Evolutionary conservation across 2,113 vertebrate genomes (phyloP), one percentile per base, ranked within the genome.

Genomic region (Nothoprocta perdicaria): DNA sequence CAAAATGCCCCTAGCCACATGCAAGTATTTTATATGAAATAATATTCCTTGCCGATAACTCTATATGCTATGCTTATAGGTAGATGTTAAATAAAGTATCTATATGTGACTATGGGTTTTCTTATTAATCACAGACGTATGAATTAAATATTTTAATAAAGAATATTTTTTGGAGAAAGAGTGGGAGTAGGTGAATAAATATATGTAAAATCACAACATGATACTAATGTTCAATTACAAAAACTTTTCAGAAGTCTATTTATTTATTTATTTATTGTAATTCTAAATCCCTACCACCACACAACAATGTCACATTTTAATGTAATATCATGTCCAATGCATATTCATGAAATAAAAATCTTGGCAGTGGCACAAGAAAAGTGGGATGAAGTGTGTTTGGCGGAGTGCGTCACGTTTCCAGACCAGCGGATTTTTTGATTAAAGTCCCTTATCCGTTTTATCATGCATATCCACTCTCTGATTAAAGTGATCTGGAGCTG

Each of bases 381-480:
- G 97, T 96, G 97, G 98, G 98, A 98, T 98, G 98, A 98, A 98
- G 98, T 98, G 98, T 99, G 99, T 98, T 98, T 99, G 98, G 98
- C 97, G 97, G 98, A 98, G 98, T 99, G 99, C 98, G 98, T 98
- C 99, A 98, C 98, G 98, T 99, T 99, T 99, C 99, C 99, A 99
- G 99, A 98, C 99, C 99, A 99, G 98, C 98, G 98, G 98, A 99
- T 99, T 99, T 99, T 99, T 99, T 99, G 98, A 99, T 99, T 99
- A 99, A 99, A 99, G 98, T 99, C 98, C 99, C 99, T 99, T 99
- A 99, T 99, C 99, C 98, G 98, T 99, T 98, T 99, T 98, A 99
- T 99, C 99, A 99, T 99, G 99, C 99, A 99, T 99, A 99, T 99
- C 99, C 98, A 98, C 98, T 98, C 98, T 98, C 98, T 99, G 99